Percentiles rank a stretch among this genome's conserved stretches.
phyloP scores from a whole-genome alignment of 2,888 invertebrate species.

The Scaptomyza reducta region DNA sequence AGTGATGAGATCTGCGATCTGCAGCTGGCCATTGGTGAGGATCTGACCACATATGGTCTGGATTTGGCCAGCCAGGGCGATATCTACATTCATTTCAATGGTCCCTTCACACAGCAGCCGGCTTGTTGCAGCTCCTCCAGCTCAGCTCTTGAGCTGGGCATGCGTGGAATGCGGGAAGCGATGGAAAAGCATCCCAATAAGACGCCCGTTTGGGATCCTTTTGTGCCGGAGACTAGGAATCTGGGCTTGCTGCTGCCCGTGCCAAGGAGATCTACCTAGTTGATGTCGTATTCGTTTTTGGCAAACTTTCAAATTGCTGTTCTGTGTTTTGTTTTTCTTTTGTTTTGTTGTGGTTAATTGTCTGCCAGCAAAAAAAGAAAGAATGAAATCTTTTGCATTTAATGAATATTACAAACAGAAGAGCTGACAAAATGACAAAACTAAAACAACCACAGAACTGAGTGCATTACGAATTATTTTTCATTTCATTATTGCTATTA shows the following conservation, averaged over 20 bases:
- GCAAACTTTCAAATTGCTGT: constrained; percentile 45
- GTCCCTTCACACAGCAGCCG: constrained; percentile 60
- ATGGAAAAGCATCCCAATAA: constrained; percentile 39
- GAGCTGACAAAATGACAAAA: constrained; percentile 19
- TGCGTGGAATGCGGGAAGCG: constrained; percentile 65
- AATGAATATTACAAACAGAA: constrained; percentile 16
- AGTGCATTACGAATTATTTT: constrained; percentile 23
- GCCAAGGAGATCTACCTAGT: constrained; percentile 23
- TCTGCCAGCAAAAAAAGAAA: constrained; percentile 7
- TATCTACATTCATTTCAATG: constrained; percentile 70
- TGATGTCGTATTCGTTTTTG: constrained; percentile 26
- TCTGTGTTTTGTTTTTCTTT: constrained; percentile 9
- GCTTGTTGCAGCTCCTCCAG: constrained; percentile 49
- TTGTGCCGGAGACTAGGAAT: constrained; percentile 56
- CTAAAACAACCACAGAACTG: constrained; percentile 27
- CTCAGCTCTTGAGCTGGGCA: constrained; percentile 62
- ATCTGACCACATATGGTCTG: constrained; percentile 59
- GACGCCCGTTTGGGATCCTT: constrained; percentile 63
- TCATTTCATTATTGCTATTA: constrained; percentile 1
- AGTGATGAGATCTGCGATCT: constrained; percentile 14
- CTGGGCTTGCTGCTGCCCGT: constrained; percentile 44
- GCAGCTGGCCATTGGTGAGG: constrained; percentile 55
- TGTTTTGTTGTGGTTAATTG: constrained; percentile 25
- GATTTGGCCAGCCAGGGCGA: constrained; percentile 63
- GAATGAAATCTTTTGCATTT: constrained; percentile 4